Percentiles rank a stretch among this genome's conserved stretches.
Conservation (phyloP, 2,797 vertebrate genomes). For the Enteromius paludinosus region DNA sequence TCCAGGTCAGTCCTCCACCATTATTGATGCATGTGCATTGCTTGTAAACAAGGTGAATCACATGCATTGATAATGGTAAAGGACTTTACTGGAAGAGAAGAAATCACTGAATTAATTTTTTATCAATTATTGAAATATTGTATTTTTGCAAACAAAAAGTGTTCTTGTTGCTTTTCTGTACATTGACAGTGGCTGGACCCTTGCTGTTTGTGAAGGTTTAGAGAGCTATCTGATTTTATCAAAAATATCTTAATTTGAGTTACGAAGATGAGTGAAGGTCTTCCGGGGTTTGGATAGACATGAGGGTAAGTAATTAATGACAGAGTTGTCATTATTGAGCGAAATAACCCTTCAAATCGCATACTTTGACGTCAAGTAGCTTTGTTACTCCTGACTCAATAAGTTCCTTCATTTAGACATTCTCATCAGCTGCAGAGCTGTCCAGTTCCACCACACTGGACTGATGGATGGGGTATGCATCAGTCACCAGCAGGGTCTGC, state of each 20-base stretch:
- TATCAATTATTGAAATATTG: too few species aligned
- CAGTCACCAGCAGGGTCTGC: conserved; percentile 67
- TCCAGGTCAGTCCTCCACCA: not conserved
- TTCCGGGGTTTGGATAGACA: not conserved
- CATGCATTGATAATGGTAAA: not conserved
- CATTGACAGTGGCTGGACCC: not conserved
- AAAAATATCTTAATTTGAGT: not conserved
- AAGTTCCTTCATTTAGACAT: conserved; percentile 58
- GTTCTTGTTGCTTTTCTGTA: not conserved
- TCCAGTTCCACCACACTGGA: conserved; percentile 61
- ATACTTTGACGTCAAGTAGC: not conserved
- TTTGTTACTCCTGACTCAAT: not conserved
- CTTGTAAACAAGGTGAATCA: not conserved
- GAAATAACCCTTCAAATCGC: not conserved
- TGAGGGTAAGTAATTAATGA: not conserved
- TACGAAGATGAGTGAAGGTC: not conserved
- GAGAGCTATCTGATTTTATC: not conserved
- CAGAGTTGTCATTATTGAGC: not conserved
- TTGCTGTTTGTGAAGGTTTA: not conserved
- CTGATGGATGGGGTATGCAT: conserved; percentile 59
- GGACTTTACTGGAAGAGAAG: not conserved
- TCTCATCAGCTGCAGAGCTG: conserved; percentile 55
- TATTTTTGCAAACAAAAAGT: too few species aligned
- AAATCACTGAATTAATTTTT: not conserved
- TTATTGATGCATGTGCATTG: not conserved